phyloP scores from a whole-genome alignment of 1,140 invertebrate species.

The Meteorus sp. region DNA sequence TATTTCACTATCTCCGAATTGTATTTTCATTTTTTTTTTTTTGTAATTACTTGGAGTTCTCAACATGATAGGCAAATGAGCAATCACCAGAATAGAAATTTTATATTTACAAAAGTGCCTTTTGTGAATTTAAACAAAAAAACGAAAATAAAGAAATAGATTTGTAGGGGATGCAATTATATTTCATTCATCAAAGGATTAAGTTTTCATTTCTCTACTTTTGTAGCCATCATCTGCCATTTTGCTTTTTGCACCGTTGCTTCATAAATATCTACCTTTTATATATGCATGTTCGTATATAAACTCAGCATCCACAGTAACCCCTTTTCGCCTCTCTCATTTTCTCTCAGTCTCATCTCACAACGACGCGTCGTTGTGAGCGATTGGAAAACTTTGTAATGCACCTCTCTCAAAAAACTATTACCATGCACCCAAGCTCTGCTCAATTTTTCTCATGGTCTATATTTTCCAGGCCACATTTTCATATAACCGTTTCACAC shows the following conservation, averaged over 20 bases:
- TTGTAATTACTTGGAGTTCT: background rate
- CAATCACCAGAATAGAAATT: constrained; percentile 7
- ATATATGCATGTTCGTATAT: too few species aligned
- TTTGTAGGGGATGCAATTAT: background rate
- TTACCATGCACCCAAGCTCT: background rate
- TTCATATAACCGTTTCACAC: too few species aligned
- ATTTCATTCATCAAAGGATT: constrained; percentile 21
- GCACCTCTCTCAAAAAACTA: constrained; percentile 13
- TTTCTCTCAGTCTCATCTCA: constrained; percentile 1
- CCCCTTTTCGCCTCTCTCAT: constrained; percentile 4
- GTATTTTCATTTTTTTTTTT: background rate
- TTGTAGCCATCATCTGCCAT: background rate
- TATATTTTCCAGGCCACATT: too few species aligned
- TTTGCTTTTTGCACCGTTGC: background rate
- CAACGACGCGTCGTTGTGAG: constrained; percentile 15
- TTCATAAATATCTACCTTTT: too few species aligned
- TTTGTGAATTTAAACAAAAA: background rate
- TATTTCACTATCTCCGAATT: too few species aligned
- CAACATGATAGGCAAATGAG: background rate
- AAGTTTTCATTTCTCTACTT: constrained; percentile 20
- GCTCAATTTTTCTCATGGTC: background rate
- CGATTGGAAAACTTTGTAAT: constrained; percentile 23
- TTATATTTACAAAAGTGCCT: background rate
- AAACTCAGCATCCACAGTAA: background rate
- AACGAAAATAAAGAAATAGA: background rate